Percentiles rank a stretch among this genome's conserved stretches.
These are phyloP conservation scores for Solenopsis invicta DNA, from an alignment of 1,140 invertebrate genomes.

Conservation along the genomic window DNA sequence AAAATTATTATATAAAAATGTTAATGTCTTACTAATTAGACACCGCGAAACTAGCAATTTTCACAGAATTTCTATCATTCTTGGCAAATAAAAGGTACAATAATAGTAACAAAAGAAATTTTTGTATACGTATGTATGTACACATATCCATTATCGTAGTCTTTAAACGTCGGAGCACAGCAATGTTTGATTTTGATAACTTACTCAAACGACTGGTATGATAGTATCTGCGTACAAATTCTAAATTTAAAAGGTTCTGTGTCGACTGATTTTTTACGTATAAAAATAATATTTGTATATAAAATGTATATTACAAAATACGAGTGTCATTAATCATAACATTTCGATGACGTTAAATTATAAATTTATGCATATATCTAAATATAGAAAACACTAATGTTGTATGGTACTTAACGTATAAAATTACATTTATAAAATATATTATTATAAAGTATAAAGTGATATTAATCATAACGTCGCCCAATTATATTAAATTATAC, in stretches of 20 bases:
- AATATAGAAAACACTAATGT: too few species aligned
- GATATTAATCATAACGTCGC: too few species aligned
- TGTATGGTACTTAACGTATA: too few species aligned
- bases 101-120: neutral
- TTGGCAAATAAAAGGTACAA: neutral
- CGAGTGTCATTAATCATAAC: neutral
- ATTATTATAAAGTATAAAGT: too few species aligned
- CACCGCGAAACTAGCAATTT: neutral
- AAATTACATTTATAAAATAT: too few species aligned
- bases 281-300: neutral
- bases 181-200: conserved; percentile 68
- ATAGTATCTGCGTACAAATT: conserved; percentile 36
- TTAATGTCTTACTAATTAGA: neutral
- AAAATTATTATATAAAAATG: neutral
- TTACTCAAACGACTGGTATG: conserved; percentile 54
- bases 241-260: conserved; percentile 28
- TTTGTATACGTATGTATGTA: conserved; percentile 2
- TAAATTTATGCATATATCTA: neutral
- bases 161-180: conserved; percentile 33
- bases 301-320: neutral
- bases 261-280: neutral
- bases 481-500: too few species aligned
- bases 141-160: conserved; percentile 47
- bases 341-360: neutral
- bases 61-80: conserved; percentile 18